A percentile compares a stretch with the other conserved stretches of the same genome.
Conservation (phyloP, 2,113 vertebrate genomes). For the Mastomys natalensis region DNA sequence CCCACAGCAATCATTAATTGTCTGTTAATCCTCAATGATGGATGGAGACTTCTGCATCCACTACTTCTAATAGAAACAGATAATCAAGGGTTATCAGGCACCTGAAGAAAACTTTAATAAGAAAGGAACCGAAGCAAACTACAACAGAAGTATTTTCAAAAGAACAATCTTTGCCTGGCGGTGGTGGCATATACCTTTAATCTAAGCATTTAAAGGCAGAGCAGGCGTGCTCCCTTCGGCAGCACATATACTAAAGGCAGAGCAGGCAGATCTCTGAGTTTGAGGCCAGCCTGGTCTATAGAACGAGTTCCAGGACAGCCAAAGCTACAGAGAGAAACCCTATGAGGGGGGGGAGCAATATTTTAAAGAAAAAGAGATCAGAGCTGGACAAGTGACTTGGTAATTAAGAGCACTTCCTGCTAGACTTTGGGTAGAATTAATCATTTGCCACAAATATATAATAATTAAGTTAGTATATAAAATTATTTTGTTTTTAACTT, state of each 20-base stretch:
- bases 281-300: too few relatives aligned
- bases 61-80: neutral
- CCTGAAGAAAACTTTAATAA: constrained; percentile 28
- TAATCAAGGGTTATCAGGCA: neutral
- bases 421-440: neutral
- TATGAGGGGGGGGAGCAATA: too few relatives aligned
- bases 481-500: neutral
- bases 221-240: too few relatives aligned
- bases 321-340: too few relatives aligned
- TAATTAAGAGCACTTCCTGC: too few relatives aligned
- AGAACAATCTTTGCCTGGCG: neutral
- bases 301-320: too few relatives aligned
- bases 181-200: neutral
- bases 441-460: neutral
- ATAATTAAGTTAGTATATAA: neutral
- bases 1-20: neutral
- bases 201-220: neutral
- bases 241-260: too few relatives aligned
- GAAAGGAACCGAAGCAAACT: neutral
- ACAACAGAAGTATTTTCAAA: neutral
- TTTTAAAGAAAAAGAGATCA: too few relatives aligned
- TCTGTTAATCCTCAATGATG: neutral
- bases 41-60: neutral
- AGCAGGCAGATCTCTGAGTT: too few relatives aligned
- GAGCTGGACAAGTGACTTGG: too few relatives aligned